Percentiles rank a stretch among this genome's conserved stretches.
phyloP scores from a whole-genome alignment of 2,888 invertebrate species.

The Baccha elongata region DNA sequence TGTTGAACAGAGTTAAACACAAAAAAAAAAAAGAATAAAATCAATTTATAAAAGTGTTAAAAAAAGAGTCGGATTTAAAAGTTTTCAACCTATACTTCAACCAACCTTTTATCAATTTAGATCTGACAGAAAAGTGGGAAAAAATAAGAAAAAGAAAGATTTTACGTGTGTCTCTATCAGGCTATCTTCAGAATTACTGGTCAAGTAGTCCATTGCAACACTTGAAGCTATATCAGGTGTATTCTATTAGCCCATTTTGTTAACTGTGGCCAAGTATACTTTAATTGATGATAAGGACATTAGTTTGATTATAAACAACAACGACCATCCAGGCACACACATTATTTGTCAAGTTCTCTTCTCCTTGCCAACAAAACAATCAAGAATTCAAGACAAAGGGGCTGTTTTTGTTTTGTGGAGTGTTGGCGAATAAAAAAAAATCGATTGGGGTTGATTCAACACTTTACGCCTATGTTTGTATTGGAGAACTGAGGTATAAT shows the following conservation, averaged over 20 bases:
- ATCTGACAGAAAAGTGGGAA: slow-evolving; percentile 1
- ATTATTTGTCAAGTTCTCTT: slow-evolving; percentile 31
- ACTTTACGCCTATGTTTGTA: slow-evolving; percentile 36
- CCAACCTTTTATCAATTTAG: neutral
- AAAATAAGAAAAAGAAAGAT: neutral
- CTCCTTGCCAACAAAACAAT: slow-evolving; percentile 17
- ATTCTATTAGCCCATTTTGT: slow-evolving; percentile 24
- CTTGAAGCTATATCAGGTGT: slow-evolving; percentile 13
- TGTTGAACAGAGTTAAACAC: slow-evolving; percentile 8
- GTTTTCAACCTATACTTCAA: neutral
- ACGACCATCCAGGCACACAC: slow-evolving; percentile 29
- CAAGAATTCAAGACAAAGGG: slow-evolving; percentile 52
- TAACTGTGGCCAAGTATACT: slow-evolving; percentile 35
- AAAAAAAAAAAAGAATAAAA: neutral
- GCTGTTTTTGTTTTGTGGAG: slow-evolving; percentile 50
- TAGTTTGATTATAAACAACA: slow-evolving; percentile 51
- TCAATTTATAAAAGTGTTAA: slow-evolving; percentile 1
- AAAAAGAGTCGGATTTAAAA: neutral
- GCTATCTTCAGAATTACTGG: neutral
- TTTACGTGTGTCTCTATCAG: neutral
- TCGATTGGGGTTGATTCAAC: slow-evolving; percentile 69
- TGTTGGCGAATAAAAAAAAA: slow-evolving; percentile 50
- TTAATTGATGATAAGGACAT: slow-evolving; percentile 61
- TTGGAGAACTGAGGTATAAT: neutral
- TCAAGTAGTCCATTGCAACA: neutral